phyloP scores from a whole-genome alignment of 2,113 vertebrate genomes.

The Rhagologus leucostigma region DNA sequence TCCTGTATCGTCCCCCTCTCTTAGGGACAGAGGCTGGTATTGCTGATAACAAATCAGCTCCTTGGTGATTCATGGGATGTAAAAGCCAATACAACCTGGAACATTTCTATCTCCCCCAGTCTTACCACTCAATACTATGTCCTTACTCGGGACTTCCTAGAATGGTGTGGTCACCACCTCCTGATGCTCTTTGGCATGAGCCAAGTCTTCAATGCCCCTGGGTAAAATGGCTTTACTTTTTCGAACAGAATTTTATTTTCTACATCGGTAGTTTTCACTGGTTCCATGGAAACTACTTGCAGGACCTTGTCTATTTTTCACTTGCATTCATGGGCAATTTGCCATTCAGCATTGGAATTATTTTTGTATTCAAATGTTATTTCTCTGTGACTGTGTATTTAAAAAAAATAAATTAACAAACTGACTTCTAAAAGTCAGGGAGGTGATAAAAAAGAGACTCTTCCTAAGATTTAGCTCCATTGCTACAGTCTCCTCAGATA shows the following conservation, averaged over 20 bases:
- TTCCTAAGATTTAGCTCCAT: not conserved
- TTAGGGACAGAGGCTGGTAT: not conserved
- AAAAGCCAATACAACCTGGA: not conserved
- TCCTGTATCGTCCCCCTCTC: not conserved
- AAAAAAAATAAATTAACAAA: not conserved
- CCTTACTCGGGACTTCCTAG: not conserved
- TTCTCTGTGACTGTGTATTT: not conserved
- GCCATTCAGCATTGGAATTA: not conserved
- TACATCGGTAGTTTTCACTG: not conserved
- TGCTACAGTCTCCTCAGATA: not conserved
- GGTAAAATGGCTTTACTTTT: not conserved
- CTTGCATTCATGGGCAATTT: not conserved
- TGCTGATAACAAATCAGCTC: conserved; percentile 24
- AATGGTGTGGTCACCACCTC: not conserved
- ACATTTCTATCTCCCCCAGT: not conserved
- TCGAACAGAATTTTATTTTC: not conserved
- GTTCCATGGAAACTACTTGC: conserved; percentile 18
- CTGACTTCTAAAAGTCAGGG: not conserved
- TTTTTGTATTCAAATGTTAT: not conserved
- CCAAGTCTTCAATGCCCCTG: not conserved
- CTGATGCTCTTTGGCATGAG: not conserved
- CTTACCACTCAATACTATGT: not conserved
- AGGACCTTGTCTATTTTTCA: not conserved
- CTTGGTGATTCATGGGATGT: not conserved
- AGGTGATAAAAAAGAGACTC: not conserved